Evolutionary conservation across 53 echinoderm and acorn worm genomes (phyloP).

Genomic region (Apostichopus leukothele): DNA sequence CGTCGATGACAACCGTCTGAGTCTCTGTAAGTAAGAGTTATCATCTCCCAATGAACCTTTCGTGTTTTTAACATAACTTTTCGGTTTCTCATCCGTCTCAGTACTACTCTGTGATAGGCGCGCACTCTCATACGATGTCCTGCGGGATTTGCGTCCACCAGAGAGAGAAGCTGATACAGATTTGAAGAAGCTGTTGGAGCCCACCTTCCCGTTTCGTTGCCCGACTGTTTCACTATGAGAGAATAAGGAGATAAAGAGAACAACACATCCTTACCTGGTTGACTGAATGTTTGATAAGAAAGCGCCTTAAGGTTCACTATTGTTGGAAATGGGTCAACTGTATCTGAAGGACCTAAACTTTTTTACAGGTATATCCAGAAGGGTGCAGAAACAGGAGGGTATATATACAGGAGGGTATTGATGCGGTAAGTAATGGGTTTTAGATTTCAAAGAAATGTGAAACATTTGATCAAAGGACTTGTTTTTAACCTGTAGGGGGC

Average conservation of each 20-base stretch:
- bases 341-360: neutral
- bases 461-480: constrained; percentile 15
- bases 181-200: constrained; percentile 9
- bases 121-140: neutral
- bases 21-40: constrained; percentile 9
- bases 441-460: constrained; percentile 39
- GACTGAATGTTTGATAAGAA: constrained; percentile 22
- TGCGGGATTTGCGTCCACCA: constrained; percentile 31
- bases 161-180: constrained; percentile 40
- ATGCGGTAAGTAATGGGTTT: neutral
- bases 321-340: constrained; percentile 32
- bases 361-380: neutral
- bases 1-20: constrained; percentile 16
- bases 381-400: neutral
- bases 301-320: constrained; percentile 15
- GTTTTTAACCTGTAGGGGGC: neutral
- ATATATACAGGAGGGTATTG: too few relatives aligned
- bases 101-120: neutral
- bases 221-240: constrained; percentile 4
- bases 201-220: constrained; percentile 11
- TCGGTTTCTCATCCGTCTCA: constrained; percentile 14
- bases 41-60: constrained; percentile 19
- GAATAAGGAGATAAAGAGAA: neutral
- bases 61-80: neutral
- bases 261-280: neutral